Evolutionary conservation across 1,140 invertebrate species (phyloP), one percentile per base, ranked within the genome.

Genomic region (Sesamia nonagrioides): DNA sequence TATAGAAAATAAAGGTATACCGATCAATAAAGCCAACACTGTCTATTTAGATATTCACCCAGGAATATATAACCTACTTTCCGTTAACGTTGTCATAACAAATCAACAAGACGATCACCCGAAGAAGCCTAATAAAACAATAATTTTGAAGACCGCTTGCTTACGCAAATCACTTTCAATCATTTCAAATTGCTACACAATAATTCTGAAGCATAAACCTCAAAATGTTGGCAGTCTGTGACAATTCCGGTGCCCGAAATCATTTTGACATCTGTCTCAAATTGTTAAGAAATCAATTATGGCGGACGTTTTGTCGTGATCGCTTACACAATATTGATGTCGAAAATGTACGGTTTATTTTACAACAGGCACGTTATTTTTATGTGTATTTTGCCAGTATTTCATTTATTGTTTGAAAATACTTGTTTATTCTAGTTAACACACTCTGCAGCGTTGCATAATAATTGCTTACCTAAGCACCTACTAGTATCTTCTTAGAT

Each of bases 191-290:
- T 35, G n/a, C 9, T 40, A 40, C 17, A 63, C 17, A 63, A 45
- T 45, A 45, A 40, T 40, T 40, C 8, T n/a, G 60, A 63, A 40
- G 9, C 35, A 68, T 40, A 48, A 48, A 68, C 63, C 63, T 68
- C 63, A 68, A 68, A 48, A 48, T 11, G 63, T 13, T 27, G 63
- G 63, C 63, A 48, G 63, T 48, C 15, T 13, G 11, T 13, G 42
- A 21, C 18, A 27, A 15, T 68, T 68, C 63, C 63, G 21, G 17
- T 68, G 63, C 63, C 63, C 58, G 33, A 35, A 61, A 68, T 0
- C 18, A 45, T 68, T 63, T 48, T 68, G 63, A 68, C 63, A 68
- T 21, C 63, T 68, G 63, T 68, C n/a, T n/a, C 63, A 63, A 68
- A 48, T 48, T 27, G 18, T 68, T 68, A 48, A 21, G 21, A n/a